These are phyloP conservation scores for Pomatorhinus ruficollis DNA, from an alignment of 2,113 vertebrate genomes.

Conservation along the genomic window DNA sequence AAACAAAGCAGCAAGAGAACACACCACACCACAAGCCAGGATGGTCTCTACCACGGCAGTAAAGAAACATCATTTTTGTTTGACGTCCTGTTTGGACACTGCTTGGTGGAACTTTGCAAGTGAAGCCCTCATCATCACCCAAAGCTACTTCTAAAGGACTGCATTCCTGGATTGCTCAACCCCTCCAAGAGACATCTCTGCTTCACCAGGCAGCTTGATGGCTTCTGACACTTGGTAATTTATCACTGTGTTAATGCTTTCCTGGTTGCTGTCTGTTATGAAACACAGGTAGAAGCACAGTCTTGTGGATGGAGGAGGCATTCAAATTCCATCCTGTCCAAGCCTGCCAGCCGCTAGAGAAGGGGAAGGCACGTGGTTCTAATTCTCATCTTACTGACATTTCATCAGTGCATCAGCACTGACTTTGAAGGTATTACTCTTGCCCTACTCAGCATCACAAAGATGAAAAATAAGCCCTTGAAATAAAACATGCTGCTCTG, in stretches of 20 bases:
- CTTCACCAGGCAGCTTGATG: neutral
- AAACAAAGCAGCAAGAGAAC: neutral
- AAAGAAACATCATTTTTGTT: neutral
- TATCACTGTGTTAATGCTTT: neutral
- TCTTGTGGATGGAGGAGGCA: neutral
- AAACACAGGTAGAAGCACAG: neutral
- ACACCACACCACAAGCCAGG: neutral
- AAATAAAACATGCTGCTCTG: neutral
- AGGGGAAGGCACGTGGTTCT: neutral
- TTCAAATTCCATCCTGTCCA: neutral
- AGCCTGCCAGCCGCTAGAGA: neutral
- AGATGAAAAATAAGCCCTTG: slow-evolving; percentile 1
- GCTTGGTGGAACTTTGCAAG: neutral
- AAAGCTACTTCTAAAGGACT: neutral
- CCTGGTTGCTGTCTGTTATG: neutral
- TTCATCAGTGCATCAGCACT: neutral
- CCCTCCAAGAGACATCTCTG: neutral
- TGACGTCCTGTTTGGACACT: fast-evolving
- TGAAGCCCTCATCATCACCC: neutral
- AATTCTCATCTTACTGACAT: neutral
- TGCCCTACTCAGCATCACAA: neutral
- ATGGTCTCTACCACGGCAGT: neutral
- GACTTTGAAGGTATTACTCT: neutral
- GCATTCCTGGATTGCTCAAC: neutral
- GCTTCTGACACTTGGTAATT: neutral